phyloP scores from a whole-genome alignment of 2,797 vertebrate genomes.

The Lepidocolaptes lacrymiger region DNA sequence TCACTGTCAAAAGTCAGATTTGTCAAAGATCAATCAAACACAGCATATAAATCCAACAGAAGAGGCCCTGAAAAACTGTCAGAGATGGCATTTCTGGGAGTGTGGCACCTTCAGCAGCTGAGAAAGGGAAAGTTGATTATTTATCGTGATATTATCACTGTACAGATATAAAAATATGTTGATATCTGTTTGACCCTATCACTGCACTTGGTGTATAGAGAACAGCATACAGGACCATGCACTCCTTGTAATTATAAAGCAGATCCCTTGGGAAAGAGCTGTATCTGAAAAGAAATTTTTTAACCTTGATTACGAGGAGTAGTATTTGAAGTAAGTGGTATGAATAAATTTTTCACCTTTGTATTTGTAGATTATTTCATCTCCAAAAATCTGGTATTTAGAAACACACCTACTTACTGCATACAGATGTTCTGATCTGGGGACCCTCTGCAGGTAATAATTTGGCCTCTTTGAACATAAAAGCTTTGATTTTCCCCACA shows the following conservation, averaged over 20 bases:
- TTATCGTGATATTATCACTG: neutral
- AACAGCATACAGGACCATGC: neutral
- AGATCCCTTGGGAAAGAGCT: neutral
- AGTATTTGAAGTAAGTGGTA: neutral
- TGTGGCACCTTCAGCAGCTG: neutral
- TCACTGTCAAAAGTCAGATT: neutral
- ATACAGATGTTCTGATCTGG: neutral
- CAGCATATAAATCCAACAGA: neutral
- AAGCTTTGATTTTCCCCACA: neutral
- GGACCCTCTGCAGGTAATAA: conserved; percentile 1
- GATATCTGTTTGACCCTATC: neutral
- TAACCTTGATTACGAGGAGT: neutral
- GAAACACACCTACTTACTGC: neutral
- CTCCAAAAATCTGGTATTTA: conserved; percentile 5
- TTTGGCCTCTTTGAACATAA: neutral
- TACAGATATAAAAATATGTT: neutral
- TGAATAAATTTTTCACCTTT: neutral
- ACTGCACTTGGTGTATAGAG: neutral
- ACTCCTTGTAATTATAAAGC: neutral
- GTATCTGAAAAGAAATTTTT: neutral
- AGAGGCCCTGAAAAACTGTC: neutral
- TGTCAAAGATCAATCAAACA: neutral
- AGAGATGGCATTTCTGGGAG: neutral
- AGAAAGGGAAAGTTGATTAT: neutral
- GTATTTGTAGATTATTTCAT: neutral